phyloP scores from a whole-genome alignment of 1,140 invertebrate species.

The Psix sp. region DNA sequence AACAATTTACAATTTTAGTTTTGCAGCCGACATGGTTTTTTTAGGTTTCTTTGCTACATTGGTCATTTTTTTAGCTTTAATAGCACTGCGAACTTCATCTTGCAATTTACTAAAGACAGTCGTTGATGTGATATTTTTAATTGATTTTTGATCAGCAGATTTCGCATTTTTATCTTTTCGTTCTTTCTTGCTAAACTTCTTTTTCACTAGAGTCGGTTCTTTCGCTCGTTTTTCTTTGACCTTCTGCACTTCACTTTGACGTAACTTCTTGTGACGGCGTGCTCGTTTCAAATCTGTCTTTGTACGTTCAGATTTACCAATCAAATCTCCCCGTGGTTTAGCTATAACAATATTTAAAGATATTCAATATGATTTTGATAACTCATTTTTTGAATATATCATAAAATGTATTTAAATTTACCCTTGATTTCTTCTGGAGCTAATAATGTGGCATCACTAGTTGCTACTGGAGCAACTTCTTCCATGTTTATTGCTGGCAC shows the following conservation, averaged over 20 bases:
- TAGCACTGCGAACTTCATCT: slow-evolving; percentile 81
- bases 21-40: slow-evolving; percentile 71
- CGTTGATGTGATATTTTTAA: slow-evolving; percentile 84
- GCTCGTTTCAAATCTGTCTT: slow-evolving; percentile 93
- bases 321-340: slow-evolving; percentile 86
- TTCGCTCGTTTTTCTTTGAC: slow-evolving; percentile 79
- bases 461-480: slow-evolving; percentile 93
- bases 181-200: slow-evolving; percentile 66
- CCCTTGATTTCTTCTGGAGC: slow-evolving; percentile 96
- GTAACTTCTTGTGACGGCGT: slow-evolving; percentile 90
- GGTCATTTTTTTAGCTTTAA: slow-evolving; percentile 72
- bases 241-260: slow-evolving; percentile 80
- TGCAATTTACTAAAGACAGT: slow-evolving; percentile 90
- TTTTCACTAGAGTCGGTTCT: slow-evolving; percentile 54
- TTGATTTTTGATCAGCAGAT: slow-evolving; percentile 75
- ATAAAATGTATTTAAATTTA: slow-evolving; percentile 63
- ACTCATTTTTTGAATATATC: not conserved
- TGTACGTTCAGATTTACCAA: slow-evolving; percentile 88
- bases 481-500: slow-evolving; percentile 94
- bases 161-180: slow-evolving; percentile 35
- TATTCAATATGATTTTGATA: not conserved
- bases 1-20: slow-evolving; percentile 76
- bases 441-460: slow-evolving; percentile 89
- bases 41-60: slow-evolving; percentile 65
- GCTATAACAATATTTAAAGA: slow-evolving; percentile 72